These are phyloP conservation scores for Lepidothrix coronata DNA, from an alignment of 2,113 vertebrate genomes.

Conservation along the genomic window DNA sequence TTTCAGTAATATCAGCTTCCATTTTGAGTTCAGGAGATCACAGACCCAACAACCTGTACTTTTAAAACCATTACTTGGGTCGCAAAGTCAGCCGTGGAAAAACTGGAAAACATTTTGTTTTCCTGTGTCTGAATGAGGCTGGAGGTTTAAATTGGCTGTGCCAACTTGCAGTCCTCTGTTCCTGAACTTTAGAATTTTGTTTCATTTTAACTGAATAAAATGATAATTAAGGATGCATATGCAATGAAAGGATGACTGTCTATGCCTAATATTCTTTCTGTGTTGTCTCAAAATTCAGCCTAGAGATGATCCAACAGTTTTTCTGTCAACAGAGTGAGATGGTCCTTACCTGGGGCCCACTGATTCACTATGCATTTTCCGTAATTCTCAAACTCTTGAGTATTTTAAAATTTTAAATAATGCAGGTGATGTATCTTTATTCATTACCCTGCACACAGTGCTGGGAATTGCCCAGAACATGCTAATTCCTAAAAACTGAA, in stretches of 20 bases:
- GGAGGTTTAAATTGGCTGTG: neutral
- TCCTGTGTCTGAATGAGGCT: neutral
- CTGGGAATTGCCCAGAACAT: neutral
- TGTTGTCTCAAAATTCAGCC: neutral
- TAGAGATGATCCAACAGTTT: neutral
- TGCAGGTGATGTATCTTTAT: neutral
- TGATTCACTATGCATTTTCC: neutral
- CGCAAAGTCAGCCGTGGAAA: neutral
- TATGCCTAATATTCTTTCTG: neutral
- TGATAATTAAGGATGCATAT: neutral
- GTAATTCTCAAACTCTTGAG: neutral
- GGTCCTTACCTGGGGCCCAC: neutral
- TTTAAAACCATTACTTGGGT: neutral
- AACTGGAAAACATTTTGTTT: neutral
- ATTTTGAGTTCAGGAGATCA: neutral
- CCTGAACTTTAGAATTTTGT: accelerated
- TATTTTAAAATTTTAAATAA: neutral
- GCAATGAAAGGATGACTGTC: neutral
- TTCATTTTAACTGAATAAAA: neutral
- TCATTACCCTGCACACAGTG: neutral
- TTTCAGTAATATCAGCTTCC: neutral
- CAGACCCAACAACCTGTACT: neutral
- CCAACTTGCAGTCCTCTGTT: neutral
- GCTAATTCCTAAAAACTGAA: neutral
- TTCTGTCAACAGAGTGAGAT: neutral